Base-by-base conservation (phyloP, 2,113 vertebrate species). In the Menidia beryllina region DNA sequence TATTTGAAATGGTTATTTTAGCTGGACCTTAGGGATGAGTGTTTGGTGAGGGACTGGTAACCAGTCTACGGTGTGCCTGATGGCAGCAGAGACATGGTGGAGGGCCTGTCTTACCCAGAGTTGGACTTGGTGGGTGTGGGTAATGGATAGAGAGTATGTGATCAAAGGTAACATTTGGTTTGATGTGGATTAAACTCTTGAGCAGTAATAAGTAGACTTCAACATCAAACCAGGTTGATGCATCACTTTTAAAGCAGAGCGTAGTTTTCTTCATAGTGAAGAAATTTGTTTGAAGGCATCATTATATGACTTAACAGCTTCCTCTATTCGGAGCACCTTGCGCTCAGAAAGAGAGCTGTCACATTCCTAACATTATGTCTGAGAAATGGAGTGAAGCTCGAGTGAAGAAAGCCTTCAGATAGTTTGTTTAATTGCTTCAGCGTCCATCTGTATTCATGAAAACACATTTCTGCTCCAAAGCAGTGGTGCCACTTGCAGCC, bases 401-500 rank as follows among this genome's bases (percentile, higher is more conserved):
- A 14, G 50, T 9, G 20, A 61, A n/a, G n/a, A 49, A 56, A 56
- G 23, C 39, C 27, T 53, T 47, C 43, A 34, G 53, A 41, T 30
- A n/a, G 39, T 55, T 79, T 58, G 6, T 38, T 10, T 69, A 69
- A 76, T 75, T 69, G 34, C 38, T 57, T 56, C 45, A 57, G 23
- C 34, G 38, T 12, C n/a, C 27, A 21, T 59, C 26, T 66, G 12
- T 15, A 34, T 6, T 19, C 21, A 20, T 45, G 27, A 64, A 74
- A 75, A 77, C 2, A 8, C 1, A 20, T 56, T 62, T 50, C 48
- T 69, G 57, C 78, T 79, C 77, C 54, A 26, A 62, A 81, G 69
- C 56, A 52, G 21, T 47, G 63, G 51, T 71, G 71, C 75, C 67
- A 71, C 62, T 77, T 48, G 56, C 34, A 10, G 61, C 67, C 74